Conservation (phyloP, 64 coral and sea anemone species). For the Cladopsammia gracilis region DNA sequence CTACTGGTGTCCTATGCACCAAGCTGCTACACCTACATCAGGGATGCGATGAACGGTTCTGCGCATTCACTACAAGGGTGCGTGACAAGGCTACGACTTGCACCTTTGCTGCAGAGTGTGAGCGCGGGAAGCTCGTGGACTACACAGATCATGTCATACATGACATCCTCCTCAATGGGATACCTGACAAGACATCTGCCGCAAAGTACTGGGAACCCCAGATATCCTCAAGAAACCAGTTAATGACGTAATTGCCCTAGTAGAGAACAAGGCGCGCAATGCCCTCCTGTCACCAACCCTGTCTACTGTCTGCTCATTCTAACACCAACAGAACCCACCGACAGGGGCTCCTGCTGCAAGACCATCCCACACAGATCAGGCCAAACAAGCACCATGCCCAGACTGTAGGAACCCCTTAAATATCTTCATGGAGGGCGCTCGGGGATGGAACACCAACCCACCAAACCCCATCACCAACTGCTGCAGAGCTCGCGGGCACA, state of each 20-base stretch:
- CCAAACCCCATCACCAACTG: conserved; percentile 66
- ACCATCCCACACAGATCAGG: conserved; percentile 16
- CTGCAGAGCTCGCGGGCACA: conserved; percentile 23
- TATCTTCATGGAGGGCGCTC: conserved; percentile 55
- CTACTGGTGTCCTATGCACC: conserved; percentile 52
- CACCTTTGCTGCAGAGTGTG: conserved; percentile 28
- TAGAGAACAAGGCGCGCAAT: conserved; percentile 70
- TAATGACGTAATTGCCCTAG: conserved; percentile 62
- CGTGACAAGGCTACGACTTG: conserved; percentile 75
- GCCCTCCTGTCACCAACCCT: conserved; percentile 67
- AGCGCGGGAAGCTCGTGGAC: conserved; percentile 59
- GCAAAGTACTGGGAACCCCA: conserved; percentile 48
- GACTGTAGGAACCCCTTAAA: conserved; percentile 49
- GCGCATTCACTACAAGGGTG: conserved; percentile 64
- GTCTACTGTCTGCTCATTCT: conserved; percentile 48
- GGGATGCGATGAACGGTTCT: conserved; percentile 67
- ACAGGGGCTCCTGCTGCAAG: neutral
- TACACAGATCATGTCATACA: conserved; percentile 79
- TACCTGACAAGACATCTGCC: conserved; percentile 63
- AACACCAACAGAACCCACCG: neutral
- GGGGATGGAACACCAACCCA: conserved; percentile 71
- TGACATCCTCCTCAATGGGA: conserved; percentile 62
- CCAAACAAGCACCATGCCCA: conserved; percentile 61
- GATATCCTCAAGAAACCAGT: conserved; percentile 58
- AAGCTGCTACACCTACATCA: conserved; percentile 71